Percentiles rank a stretch among this genome's conserved stretches.
Evolutionary conservation across 2,797 vertebrate species (phyloP).

Genomic region (Coccyzus lansbergi): DNA sequence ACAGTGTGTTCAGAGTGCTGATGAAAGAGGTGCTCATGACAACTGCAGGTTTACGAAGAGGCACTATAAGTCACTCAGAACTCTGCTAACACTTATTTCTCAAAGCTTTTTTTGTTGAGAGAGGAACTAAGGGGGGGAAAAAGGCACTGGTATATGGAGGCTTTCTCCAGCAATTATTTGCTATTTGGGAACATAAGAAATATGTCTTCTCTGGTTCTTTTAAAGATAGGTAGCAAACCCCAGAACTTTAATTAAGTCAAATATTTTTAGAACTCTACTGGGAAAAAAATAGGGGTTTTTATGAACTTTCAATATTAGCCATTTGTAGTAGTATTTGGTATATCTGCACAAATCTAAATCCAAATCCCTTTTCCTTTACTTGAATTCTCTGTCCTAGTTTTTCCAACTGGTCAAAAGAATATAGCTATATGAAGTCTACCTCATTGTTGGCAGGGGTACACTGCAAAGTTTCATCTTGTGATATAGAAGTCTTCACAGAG

Average conservation of each 20-base stretch:
- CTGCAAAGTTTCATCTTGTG: neutral
- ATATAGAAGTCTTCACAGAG: neutral
- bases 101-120: neutral
- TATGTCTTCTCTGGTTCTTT: neutral
- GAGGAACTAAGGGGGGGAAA: neutral
- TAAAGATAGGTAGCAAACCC: rapidly evolving
- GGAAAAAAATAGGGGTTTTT: neutral
- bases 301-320: neutral
- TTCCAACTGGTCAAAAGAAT: neutral
- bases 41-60: neutral
- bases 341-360: neutral
- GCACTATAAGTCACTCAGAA: neutral
- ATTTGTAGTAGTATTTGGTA: neutral
- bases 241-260: neutral
- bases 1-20: neutral
- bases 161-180: neutral
- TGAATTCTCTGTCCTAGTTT: neutral
- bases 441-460: neutral
- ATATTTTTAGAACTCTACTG: neutral
- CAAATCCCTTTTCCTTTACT: neutral
- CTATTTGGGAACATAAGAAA: neutral
- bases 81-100: neutral
- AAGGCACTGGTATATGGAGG: neutral
- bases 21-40: neutral
- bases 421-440: neutral